phyloP scores from a whole-genome alignment of 2,888 invertebrate species.

The Chrysina gloriosa region DNA sequence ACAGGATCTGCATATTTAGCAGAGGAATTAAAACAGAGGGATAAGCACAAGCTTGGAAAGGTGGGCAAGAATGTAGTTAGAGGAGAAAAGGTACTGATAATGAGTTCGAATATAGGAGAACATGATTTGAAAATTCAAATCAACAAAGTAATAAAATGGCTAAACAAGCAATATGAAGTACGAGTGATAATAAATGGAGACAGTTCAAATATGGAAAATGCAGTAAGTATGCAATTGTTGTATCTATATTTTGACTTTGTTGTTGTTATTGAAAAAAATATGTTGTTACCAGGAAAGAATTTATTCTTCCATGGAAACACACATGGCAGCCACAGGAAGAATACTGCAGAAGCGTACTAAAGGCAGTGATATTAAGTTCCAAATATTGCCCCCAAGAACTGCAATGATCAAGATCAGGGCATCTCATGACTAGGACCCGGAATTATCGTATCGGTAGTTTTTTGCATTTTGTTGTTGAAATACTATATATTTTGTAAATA shows the following conservation, averaged over 20 bases:
- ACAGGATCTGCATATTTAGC: conserved; percentile 74
- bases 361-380: conserved; percentile 72
- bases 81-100: conserved; percentile 73
- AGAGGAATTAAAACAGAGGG: conserved; percentile 70
- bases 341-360: conserved; percentile 74
- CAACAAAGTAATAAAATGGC: conserved; percentile 75
- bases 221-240: conserved; percentile 56
- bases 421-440: conserved; percentile 51
- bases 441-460: conserved; percentile 31
- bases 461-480: conserved; percentile 45
- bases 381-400: conserved; percentile 69
- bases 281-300: conserved; percentile 70
- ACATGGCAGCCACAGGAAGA: conserved; percentile 67
- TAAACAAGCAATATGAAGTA: conserved; percentile 76
- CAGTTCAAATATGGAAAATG: conserved; percentile 61
- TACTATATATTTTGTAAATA: conserved; percentile 49
- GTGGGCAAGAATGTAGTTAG: conserved; percentile 64
- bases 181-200: conserved; percentile 70
- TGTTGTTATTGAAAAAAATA: conserved; percentile 7
- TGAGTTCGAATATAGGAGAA: conserved; percentile 72
- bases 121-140: conserved; percentile 75
- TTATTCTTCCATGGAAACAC: conserved; percentile 68
- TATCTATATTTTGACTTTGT: no score
- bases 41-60: conserved; percentile 65
- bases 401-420: conserved; percentile 42